These are phyloP conservation scores for Leptothorax acervorum DNA, from an alignment of 2,888 invertebrate species.

Conservation along the genomic window DNA sequence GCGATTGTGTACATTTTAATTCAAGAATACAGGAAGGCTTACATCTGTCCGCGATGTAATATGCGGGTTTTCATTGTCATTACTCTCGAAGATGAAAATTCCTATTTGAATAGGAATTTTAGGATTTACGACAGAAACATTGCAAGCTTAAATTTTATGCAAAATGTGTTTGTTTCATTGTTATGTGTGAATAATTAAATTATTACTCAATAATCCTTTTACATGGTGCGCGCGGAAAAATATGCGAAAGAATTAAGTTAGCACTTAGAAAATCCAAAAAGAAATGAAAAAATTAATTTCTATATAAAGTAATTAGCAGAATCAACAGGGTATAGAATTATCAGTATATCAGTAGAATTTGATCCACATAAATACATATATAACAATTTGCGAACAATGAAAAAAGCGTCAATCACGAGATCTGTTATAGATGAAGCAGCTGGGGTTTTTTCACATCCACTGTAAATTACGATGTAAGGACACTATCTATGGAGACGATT, in stretches of 20 bases:
- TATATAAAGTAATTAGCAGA: background rate
- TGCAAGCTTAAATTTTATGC: background rate
- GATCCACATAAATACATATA: background rate
- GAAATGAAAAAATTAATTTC: background rate
- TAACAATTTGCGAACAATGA: background rate
- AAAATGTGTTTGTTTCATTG: background rate
- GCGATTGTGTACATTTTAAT: constrained; percentile 65
- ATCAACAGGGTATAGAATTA: background rate
- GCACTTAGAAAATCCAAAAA: background rate
- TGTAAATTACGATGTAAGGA: constrained; percentile 9
- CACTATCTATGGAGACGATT: constrained; percentile 31
- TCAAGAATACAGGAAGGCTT: constrained; percentile 64
- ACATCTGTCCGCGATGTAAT: constrained; percentile 47
- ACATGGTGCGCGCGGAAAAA: background rate
- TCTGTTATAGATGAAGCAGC: background rate
- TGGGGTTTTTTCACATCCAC: background rate
- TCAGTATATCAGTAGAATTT: background rate
- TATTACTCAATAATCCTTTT: background rate
- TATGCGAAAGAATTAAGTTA: background rate
- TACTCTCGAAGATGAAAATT: background rate
- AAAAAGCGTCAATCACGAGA: background rate
- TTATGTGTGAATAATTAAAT: background rate
- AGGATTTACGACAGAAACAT: background rate
- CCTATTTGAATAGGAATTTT: background rate
- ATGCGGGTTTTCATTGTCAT: constrained; percentile 35